phyloP scores from a whole-genome alignment of 1,140 invertebrate species.

The Aphelenchoides fujianensis region DNA sequence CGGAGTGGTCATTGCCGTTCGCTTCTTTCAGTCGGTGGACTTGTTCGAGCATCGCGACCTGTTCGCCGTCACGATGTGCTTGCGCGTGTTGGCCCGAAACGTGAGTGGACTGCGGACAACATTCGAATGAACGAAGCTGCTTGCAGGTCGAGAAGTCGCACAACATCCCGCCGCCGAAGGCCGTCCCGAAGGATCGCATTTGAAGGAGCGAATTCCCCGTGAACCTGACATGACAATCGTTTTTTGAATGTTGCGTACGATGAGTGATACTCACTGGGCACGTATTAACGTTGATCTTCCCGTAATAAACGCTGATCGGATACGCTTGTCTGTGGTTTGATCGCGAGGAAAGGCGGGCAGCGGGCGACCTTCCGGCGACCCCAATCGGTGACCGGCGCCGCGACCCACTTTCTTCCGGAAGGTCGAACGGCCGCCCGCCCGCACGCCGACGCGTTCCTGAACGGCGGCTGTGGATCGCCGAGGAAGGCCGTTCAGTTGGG shows the following conservation, averaged over 20 bases:
- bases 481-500: too few relatives aligned
- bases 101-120: conserved; percentile 65
- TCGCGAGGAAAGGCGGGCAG: neutral
- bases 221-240: neutral
- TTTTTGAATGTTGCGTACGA: neutral
- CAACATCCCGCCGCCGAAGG: conserved; percentile 36
- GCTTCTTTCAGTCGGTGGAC: conserved; percentile 68
- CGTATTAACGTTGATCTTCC: neutral
- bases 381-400: too few relatives aligned
- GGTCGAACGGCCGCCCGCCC: too few relatives aligned
- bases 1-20: conserved; percentile 21
- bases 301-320: neutral
- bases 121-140: conserved; percentile 6
- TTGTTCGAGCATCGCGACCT: conserved; percentile 91
- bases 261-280: neutral
- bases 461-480: too few relatives aligned
- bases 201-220: conserved; percentile 1
- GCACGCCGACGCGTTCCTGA: too few relatives aligned
- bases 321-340: neutral
- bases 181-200: conserved; percentile 39
- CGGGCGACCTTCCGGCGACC: neutral
- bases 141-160: conserved; percentile 47
- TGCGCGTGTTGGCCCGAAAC: conserved; percentile 89
- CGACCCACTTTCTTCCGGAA: too few relatives aligned
- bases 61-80: conserved; percentile 86